Conservation (phyloP, 2,113 vertebrate genomes). For the Toxotes jaculatrix region DNA sequence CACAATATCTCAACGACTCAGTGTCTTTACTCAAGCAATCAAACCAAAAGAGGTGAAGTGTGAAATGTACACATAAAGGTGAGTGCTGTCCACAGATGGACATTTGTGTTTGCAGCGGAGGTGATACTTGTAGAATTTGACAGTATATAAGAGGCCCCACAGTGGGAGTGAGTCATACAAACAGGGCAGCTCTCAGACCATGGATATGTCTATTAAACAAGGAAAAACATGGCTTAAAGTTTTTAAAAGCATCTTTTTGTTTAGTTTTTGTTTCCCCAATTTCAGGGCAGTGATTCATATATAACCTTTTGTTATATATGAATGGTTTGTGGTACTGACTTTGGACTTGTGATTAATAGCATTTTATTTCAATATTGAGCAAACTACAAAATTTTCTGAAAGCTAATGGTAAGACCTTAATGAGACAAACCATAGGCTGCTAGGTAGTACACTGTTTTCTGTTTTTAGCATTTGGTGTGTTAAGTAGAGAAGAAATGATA, state of each 20-base stretch:
- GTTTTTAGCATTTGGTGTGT: slow-evolving; percentile 63
- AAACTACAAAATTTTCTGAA: slow-evolving; percentile 32
- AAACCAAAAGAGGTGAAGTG: slow-evolving; percentile 65
- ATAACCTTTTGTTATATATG: neutral
- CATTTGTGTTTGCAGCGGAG: slow-evolving; percentile 52
- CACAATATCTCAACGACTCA: slow-evolving; percentile 66
- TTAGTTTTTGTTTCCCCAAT: neutral
- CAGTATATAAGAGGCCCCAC: slow-evolving; percentile 31
- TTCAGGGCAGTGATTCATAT: slow-evolving; percentile 29
- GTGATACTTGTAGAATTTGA: slow-evolving; percentile 35
- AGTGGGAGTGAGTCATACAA: slow-evolving; percentile 37
- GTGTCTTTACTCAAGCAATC: slow-evolving; percentile 69
- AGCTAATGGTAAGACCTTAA: slow-evolving; percentile 19
- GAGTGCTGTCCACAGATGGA: slow-evolving; percentile 50
- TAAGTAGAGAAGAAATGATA: slow-evolving; percentile 54
- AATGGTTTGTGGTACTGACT: slow-evolving; percentile 11
- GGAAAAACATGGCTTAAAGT: slow-evolving; percentile 30
- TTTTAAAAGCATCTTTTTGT: slow-evolving; percentile 13
- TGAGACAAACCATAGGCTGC: slow-evolving; percentile 28
- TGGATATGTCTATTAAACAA: slow-evolving; percentile 46
- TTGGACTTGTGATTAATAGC: slow-evolving; percentile 40
- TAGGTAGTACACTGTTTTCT: slow-evolving; percentile 18
- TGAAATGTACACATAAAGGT: slow-evolving; percentile 64
- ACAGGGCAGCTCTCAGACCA: slow-evolving; percentile 42
- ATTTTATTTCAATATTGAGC: slow-evolving; percentile 28